A percentile compares a stretch with the other conserved stretches of the same genome.
Conservation (phyloP, 2,113 vertebrate genomes). For the Acanthisitta chloris region DNA sequence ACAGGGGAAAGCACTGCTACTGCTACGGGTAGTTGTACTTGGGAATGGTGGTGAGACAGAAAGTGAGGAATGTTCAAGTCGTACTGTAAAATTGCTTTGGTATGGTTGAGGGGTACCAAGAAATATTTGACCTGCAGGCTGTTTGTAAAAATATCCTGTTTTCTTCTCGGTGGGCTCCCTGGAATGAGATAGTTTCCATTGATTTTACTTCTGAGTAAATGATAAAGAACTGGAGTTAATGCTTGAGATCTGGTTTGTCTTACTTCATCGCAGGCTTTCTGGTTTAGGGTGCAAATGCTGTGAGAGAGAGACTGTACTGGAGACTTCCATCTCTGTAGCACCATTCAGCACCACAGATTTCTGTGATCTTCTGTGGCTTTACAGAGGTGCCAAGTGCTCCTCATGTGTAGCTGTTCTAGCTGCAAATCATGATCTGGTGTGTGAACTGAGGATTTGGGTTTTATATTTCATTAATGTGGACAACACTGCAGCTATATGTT, state of each 20-base stretch:
- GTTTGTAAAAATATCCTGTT: background rate
- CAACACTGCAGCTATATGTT: fast-evolving
- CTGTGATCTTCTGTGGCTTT: background rate
- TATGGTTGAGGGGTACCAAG: background rate
- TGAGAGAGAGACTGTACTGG: background rate
- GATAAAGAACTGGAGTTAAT: background rate
- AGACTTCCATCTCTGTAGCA: background rate
- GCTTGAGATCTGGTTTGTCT: background rate
- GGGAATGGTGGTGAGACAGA: background rate
- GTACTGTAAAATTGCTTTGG: background rate
- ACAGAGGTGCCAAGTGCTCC: background rate
- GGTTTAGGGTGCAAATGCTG: background rate
- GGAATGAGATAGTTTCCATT: background rate
- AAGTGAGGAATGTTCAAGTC: background rate
- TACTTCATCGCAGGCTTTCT: background rate
- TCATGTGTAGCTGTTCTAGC: background rate
- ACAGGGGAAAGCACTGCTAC: background rate
- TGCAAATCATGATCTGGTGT: background rate
- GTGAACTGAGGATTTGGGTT: background rate
- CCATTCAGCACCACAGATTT: background rate
- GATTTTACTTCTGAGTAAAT: background rate
- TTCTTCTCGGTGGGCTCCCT: background rate
- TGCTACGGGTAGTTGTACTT: background rate
- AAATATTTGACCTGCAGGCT: background rate
- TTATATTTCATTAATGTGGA: background rate